A percentile compares a stretch with the other conserved stretches of the same genome.
Conservation (phyloP, 2,888 invertebrate species). For the Allolobophora icterica region DNA sequence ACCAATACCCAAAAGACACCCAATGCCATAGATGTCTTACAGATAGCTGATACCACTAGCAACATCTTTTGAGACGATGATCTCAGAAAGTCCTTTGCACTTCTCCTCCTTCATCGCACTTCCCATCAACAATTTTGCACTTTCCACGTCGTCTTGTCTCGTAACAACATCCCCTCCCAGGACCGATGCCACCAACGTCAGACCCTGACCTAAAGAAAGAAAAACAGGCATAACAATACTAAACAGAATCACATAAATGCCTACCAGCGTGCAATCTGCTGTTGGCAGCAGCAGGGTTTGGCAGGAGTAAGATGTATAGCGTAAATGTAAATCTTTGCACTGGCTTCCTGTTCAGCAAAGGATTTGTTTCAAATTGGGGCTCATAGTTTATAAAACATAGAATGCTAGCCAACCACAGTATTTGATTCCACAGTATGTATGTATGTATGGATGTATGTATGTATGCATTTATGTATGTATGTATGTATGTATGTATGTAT, state of each 20-base stretch:
- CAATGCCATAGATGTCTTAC: constrained; percentile 72
- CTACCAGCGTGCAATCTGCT: neutral
- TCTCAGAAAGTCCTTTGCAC: constrained; percentile 97
- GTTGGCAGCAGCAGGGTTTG: neutral
- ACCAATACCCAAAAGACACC: neutral
- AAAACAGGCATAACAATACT: neutral
- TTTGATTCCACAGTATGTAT: too few relatives aligned
- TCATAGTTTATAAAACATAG: too few relatives aligned
- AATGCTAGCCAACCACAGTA: too few relatives aligned
- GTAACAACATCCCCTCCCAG: constrained; percentile 71
- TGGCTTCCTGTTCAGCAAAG: too few relatives aligned
- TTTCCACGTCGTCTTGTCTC: constrained; percentile 75
- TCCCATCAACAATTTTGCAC: constrained; percentile 79
- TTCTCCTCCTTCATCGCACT: constrained; percentile 89
- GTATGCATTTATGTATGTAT: too few relatives aligned
- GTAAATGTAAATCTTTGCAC: neutral
- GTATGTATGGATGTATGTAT: too few relatives aligned
- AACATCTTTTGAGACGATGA: constrained; percentile 83
- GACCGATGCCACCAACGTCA: constrained; percentile 89
- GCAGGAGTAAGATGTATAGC: neutral
- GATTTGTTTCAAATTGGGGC: too few relatives aligned
- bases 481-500: too few relatives aligned
- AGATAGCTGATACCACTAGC: constrained; percentile 88
- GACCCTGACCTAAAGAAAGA: constrained; percentile 83
- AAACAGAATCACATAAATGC: neutral